Evolutionary conservation across 2,888 invertebrate species (phyloP), one percentile per base, ranked within the genome.

Genomic region (Erannis defoliaria): DNA sequence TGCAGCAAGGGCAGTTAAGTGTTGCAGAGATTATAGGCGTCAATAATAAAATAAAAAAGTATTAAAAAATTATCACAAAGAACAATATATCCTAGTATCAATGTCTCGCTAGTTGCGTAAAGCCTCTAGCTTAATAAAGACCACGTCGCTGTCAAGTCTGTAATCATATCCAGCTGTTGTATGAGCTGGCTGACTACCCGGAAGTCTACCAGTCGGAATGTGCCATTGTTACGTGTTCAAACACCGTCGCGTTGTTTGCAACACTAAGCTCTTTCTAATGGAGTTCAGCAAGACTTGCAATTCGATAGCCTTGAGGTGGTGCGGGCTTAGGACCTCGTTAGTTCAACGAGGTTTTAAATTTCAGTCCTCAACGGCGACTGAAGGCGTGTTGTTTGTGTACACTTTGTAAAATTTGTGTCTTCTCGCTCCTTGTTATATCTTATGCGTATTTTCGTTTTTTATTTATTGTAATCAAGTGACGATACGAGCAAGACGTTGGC

Each of bases 191-290:
- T 42, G 23, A 16, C 21, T 6, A 16, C 14, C 14, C 26, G 51
- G 43, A 26, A 14, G 48, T 6, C 21, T n/a, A 12, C 37, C 35
- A 18, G 46, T 3, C 48, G 10, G 4, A 16, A 16, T 9, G 16
- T 16, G 6, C 26, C 43, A 26, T 45, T 16, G 49, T 35, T 21
- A n/a, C 35, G 59, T 66, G 65, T 67, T 70, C 76, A 77, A 80
- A 80, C 81, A 78, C 74, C 74, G 78, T 75, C 78, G 76, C 74
- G 78, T 75, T 77, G 76, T 75, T 71, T 8, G 26, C 4, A 26
- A 68, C 72, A 67, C 66, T 67, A 79, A 79, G 74, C 77, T 76
- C 76, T 81, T 78, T 69, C 72, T 66, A 66, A 75, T 72, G 74
- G 71, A 73, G 55, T 62, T 61, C 16, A 4, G 40, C 37, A 45